Conservation (phyloP, 1,140 invertebrate genomes). For the Brachionus calyciflorus region DNA sequence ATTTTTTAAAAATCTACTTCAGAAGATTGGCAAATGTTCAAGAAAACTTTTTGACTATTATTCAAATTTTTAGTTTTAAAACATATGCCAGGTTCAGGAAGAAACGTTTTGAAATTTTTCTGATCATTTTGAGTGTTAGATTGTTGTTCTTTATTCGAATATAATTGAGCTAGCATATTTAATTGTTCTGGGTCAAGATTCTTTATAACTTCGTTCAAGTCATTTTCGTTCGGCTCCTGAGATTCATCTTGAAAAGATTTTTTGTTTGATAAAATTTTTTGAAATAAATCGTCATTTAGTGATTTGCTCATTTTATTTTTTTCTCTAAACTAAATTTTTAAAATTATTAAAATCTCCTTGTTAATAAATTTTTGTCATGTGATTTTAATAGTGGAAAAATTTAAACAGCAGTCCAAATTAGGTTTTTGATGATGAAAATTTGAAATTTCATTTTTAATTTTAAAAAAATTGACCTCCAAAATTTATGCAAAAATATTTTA, state of each 20-base stretch:
- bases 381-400: no score
- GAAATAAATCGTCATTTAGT: background rate
- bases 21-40: constrained; percentile 56
- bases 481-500: no score
- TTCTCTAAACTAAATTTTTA: no score
- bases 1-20: constrained; percentile 49
- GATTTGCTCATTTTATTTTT: no score
- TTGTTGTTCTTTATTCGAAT: background rate
- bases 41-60: constrained; percentile 60
- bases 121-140: background rate
- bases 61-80: constrained; percentile 72
- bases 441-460: no score
- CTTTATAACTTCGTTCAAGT: background rate
- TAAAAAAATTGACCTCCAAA: no score
- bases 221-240: background rate
- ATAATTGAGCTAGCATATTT: background rate
- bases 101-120: constrained; percentile 19
- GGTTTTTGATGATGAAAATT: no score
- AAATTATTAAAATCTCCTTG: no score
- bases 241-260: background rate
- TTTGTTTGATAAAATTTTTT: background rate
- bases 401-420: no score
- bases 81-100: constrained; percentile 64
- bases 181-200: background rate
- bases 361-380: no score